Evolutionary conservation across 30 jellyfish, hydroid and myxozoan genomes (phyloP).

Genomic region (Turritopsis rubra): DNA sequence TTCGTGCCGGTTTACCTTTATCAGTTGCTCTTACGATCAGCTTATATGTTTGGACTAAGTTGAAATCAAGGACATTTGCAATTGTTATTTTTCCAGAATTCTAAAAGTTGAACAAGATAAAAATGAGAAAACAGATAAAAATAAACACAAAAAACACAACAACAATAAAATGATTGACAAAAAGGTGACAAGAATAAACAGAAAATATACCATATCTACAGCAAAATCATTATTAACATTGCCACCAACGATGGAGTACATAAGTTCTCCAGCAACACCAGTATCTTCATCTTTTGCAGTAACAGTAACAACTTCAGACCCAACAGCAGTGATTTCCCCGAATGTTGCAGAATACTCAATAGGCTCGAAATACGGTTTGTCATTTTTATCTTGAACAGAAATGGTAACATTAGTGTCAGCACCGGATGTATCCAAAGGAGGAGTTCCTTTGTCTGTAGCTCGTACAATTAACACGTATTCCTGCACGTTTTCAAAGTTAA

Average conservation of each 20-base stretch:
- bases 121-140: not conserved
- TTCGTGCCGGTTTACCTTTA: slow-evolving; percentile 3
- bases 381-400: not conserved
- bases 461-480: slow-evolving; percentile 18
- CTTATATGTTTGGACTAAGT: not conserved
- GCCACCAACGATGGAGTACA: slow-evolving; percentile 5
- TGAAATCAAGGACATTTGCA: slow-evolving; percentile 1
- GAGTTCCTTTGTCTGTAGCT: slow-evolving; percentile 22
- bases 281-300: slow-evolving; percentile 16
- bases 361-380: slow-evolving; percentile 12
- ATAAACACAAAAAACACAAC: not conserved
- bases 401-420: slow-evolving; percentile 14
- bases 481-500: not conserved
- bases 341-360: not conserved
- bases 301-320: slow-evolving; percentile 5
- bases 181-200: not conserved
- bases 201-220: not conserved
- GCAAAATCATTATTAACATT: not conserved
- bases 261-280: slow-evolving; percentile 6
- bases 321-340: not conserved
- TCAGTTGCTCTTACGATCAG: slow-evolving; percentile 26
- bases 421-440: slow-evolving; percentile 8
- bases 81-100: slow-evolving; percentile 9
- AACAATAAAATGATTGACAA: too few species aligned
- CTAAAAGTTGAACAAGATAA: not conserved